Evolutionary conservation across 2,113 vertebrate species (phyloP).

Genomic region (Budorcas taxicolor): DNA sequence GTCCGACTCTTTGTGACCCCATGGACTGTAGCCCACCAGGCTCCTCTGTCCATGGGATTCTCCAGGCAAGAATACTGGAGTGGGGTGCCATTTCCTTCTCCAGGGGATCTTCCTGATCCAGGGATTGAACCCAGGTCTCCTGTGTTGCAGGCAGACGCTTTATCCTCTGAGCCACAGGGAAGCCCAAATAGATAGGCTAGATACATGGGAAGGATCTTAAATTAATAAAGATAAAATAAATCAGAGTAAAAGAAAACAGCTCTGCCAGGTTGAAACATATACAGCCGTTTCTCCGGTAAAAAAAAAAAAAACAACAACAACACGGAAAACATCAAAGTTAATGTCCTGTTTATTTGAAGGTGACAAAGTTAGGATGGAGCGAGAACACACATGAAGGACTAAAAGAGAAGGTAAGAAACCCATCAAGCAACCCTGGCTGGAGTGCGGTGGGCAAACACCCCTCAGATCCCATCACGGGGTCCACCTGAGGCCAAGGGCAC

Average conservation of each 20-base stretch:
- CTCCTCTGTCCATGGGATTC: too few relatives aligned
- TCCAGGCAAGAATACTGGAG: too few relatives aligned
- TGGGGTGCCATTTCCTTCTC: too few relatives aligned
- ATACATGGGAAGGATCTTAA: background rate
- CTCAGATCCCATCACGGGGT: background rate
- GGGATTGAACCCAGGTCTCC: too few relatives aligned
- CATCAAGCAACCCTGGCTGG: background rate
- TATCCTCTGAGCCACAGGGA: too few relatives aligned
- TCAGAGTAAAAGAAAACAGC: background rate
- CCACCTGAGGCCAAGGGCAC: background rate
- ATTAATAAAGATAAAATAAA: background rate
- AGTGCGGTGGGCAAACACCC: rapidly evolving
- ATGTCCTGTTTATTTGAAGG: background rate
- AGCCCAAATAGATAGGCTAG: background rate
- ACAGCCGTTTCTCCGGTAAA: background rate
- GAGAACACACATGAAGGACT: background rate
- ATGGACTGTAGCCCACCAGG: too few relatives aligned
- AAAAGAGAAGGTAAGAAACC: background rate
- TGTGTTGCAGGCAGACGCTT: too few relatives aligned
- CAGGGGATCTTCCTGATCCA: too few relatives aligned
- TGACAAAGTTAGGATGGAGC: background rate
- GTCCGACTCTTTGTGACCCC: too few relatives aligned
- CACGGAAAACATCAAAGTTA: background rate
- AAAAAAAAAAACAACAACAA: background rate
- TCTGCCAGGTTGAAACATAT: background rate